A percentile compares a stretch with the other conserved stretches of the same genome.
Conservation (phyloP, 2,113 vertebrate species). For the Phocoena phocoena region DNA sequence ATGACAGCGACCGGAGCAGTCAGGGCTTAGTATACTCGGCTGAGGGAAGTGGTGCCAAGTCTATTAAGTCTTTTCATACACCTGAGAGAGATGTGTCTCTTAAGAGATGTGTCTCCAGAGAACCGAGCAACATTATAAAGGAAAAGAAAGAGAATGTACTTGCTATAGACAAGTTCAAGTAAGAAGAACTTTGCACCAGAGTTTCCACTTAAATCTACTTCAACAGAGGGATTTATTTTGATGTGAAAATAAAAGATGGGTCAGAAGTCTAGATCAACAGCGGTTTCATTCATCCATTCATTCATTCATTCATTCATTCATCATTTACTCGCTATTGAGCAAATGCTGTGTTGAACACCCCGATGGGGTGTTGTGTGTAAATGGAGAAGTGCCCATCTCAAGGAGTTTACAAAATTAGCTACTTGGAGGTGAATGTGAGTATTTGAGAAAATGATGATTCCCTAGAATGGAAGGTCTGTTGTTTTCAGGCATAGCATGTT, state of each 20-base stretch:
- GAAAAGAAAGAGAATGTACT: background rate
- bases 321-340: background rate
- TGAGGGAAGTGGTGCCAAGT: background rate
- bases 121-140: constrained; percentile 67
- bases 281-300: background rate
- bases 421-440: background rate
- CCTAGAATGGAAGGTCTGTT: background rate
- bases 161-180: background rate
- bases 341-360: background rate
- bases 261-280: background rate
- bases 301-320: background rate
- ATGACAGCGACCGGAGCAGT: constrained; percentile 31
- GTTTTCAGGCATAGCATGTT: background rate
- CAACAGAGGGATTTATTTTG: background rate
- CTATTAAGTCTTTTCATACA: constrained; percentile 53
- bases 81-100: constrained; percentile 32
- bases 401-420: background rate
- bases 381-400: background rate
- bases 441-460: background rate
- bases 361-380: background rate
- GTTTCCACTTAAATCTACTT: background rate
- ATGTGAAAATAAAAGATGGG: background rate
- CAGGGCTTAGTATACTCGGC: background rate
- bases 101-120: constrained; percentile 38
- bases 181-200: background rate